A percentile compares a stretch with the other conserved stretches of the same genome.
Evolutionary conservation across 2,113 vertebrate genomes (phyloP).

Genomic region (Mungos mungo): DNA sequence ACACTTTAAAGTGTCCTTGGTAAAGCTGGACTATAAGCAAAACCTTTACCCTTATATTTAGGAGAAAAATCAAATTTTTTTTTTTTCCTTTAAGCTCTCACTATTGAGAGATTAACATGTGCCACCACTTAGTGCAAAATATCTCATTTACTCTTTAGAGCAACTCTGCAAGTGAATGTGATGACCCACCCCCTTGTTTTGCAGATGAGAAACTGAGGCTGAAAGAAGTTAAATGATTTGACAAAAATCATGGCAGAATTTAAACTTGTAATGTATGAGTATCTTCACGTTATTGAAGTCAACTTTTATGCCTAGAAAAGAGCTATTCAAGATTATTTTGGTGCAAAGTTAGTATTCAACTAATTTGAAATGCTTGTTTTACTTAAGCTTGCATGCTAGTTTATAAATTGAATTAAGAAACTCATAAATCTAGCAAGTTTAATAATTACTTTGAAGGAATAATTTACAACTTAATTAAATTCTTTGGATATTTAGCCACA

Average conservation of each 20-base stretch:
- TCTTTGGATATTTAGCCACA: slow-evolving; percentile 24
- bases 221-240: not conserved
- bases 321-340: not conserved
- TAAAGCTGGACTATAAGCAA: not conserved
- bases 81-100: not conserved
- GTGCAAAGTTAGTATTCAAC: not conserved
- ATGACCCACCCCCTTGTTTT: not conserved
- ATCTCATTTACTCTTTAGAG: not conserved
- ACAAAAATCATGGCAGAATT: not conserved
- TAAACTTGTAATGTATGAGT: not conserved
- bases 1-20: not conserved
- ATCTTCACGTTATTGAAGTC: not conserved
- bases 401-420: slow-evolving; percentile 29
- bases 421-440: slow-evolving; percentile 27
- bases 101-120: not conserved
- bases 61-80: not conserved
- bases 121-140: not conserved
- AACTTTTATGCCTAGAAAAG: not conserved
- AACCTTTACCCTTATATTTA: not conserved
- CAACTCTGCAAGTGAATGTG: not conserved
- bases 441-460: not conserved
- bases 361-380: not conserved
- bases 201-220: not conserved
- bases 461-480: slow-evolving; percentile 38
- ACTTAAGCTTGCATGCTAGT: slow-evolving; percentile 16